phyloP scores from a whole-genome alignment of 1,140 invertebrate genomes.

The Drosophila dunni region DNA sequence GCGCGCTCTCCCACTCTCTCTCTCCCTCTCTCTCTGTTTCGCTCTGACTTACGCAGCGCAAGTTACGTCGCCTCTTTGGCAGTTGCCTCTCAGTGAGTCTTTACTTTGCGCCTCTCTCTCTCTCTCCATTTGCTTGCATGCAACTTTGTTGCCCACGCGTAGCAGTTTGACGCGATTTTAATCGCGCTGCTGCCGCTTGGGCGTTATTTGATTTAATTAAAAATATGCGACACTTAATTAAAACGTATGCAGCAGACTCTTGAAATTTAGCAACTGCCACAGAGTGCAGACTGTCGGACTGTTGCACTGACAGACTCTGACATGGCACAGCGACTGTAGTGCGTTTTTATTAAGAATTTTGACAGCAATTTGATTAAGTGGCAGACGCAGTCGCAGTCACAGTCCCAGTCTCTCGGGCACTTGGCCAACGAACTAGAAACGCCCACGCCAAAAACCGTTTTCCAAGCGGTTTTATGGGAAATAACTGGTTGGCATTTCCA shows the following conservation, averaged over 20 bases:
- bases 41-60: conserved; percentile 19
- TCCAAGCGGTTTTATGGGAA: conserved; percentile 28
- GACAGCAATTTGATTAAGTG: conserved; percentile 78
- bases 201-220: conserved; percentile 73
- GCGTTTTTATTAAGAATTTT: conserved; percentile 77
- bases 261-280: conserved; percentile 29
- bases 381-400: conserved; percentile 17
- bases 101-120: conserved; percentile 45
- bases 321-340: conserved; percentile 19
- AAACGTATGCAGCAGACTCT: conserved; percentile 75
- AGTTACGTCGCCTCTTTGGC: neutral
- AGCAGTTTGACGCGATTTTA: conserved; percentile 50
- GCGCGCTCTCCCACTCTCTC: conserved; percentile 5
- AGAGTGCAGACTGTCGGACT: conserved; percentile 30
- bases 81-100: conserved; percentile 6
- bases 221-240: conserved; percentile 78
- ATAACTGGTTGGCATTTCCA: conserved; percentile 54
- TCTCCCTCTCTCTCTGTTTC: conserved; percentile 39
- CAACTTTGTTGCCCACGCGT: conserved; percentile 48
- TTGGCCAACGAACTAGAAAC: conserved; percentile 28
- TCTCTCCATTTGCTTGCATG: conserved; percentile 5
- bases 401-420: conserved; percentile 31
- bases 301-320: neutral
- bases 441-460: conserved; percentile 42
- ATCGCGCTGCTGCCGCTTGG: conserved; percentile 54